A percentile compares a stretch with the other conserved stretches of the same genome.
phyloP scores from a whole-genome alignment of 30 jellyfish, hydroid and myxozoan species.

The Aurelia coerulea region DNA sequence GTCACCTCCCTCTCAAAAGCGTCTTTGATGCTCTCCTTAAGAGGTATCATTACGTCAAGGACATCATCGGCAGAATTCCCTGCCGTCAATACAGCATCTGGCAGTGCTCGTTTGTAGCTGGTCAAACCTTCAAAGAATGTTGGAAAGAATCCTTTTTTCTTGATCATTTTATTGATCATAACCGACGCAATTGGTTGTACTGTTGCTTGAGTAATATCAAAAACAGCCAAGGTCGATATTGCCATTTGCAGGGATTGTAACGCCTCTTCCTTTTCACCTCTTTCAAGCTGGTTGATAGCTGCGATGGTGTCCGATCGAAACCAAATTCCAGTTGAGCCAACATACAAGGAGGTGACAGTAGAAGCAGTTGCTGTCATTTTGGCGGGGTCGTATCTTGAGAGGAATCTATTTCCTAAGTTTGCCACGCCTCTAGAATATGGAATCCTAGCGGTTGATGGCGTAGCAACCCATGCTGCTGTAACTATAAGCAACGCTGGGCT shows the following conservation, averaged over 20 bases:
- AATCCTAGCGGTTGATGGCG: neutral
- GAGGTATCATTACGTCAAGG: neutral
- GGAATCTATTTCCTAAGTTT: neutral
- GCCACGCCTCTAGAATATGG: neutral
- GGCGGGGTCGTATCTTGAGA: neutral
- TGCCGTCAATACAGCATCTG: neutral
- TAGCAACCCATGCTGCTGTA: neutral
- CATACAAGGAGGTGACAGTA: slow-evolving; percentile 9
- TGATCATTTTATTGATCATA: neutral
- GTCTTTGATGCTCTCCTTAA: neutral
- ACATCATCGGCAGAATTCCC: slow-evolving; percentile 6
- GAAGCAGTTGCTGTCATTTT: slow-evolving; percentile 9
- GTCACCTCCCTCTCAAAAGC: slow-evolving; percentile 15
- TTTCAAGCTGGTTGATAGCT: slow-evolving; percentile 3
- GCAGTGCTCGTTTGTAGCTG: neutral
- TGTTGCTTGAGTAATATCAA: slow-evolving; percentile 15
- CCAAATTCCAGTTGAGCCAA: slow-evolving; percentile 18
- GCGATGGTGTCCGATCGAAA: slow-evolving; percentile 21
- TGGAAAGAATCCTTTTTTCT: slow-evolving; percentile 7
- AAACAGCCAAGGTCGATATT: slow-evolving; percentile 7
- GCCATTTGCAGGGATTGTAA: slow-evolving; percentile 8
- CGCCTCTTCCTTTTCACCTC: slow-evolving; percentile 24
- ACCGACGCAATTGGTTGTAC: neutral
- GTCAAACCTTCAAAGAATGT: neutral
- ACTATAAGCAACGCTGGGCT: neutral